phyloP scores from a whole-genome alignment of 2,797 vertebrate genomes.

The Labeo calbasu region DNA sequence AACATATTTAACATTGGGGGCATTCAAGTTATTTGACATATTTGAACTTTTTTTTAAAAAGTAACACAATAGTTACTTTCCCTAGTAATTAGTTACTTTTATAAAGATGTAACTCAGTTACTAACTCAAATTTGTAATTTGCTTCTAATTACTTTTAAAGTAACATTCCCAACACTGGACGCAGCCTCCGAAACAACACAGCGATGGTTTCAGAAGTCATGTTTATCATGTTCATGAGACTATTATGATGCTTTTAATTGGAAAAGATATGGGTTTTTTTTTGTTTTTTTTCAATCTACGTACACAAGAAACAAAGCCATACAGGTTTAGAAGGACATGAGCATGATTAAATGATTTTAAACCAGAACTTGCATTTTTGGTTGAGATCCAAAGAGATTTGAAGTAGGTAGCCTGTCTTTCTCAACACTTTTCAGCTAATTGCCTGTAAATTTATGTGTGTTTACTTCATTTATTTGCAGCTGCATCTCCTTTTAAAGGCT shows the following conservation, averaged over 20 bases:
- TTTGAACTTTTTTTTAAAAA: too few species aligned
- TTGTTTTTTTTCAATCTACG: background rate
- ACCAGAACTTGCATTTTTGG: background rate
- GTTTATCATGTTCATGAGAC: background rate
- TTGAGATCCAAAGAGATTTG: background rate
- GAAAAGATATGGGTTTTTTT: background rate
- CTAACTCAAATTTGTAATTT: too few species aligned
- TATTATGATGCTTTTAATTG: background rate
- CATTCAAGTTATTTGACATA: too few species aligned
- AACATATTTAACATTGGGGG: too few species aligned
- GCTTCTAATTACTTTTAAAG: too few species aligned
- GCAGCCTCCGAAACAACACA: too few species aligned
- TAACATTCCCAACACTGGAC: too few species aligned
- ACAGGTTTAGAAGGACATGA: background rate
- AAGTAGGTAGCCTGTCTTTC: background rate
- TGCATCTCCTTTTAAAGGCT: conserved; percentile 19
- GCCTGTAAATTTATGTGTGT: background rate
- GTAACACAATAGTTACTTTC: too few species aligned
- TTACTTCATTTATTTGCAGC: conserved; percentile 9
- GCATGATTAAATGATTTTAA: background rate
- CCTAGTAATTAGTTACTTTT: too few species aligned
- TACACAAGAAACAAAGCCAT: background rate
- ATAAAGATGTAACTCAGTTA: too few species aligned
- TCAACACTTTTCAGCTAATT: background rate
- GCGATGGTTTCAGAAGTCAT: background rate